These are phyloP conservation scores for Todiramphus chloris DNA, from an alignment of 2,113 vertebrate species.

Conservation along the genomic window DNA sequence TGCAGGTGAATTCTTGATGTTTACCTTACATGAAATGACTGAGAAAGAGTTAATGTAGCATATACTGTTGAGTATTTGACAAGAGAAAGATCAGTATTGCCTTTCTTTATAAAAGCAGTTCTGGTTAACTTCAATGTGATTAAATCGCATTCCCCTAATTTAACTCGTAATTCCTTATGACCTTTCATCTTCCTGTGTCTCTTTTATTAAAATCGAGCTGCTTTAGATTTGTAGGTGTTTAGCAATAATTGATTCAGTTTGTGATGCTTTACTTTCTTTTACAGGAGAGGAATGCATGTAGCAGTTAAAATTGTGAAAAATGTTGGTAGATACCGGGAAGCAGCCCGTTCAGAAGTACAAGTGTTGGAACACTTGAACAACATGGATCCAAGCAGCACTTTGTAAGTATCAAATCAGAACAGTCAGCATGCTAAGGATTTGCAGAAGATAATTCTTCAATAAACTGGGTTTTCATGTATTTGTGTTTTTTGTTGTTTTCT, in stretches of 20 bases:
- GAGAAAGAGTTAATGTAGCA: neutral
- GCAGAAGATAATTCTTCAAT: neutral
- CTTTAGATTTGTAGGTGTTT: neutral
- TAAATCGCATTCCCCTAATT: neutral
- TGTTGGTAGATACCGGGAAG: slow-evolving; percentile 94
- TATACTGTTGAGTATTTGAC: neutral
- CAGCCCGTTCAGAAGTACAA: slow-evolving; percentile 94
- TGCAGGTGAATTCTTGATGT: neutral
- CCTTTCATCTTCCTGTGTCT: neutral
- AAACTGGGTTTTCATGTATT: neutral
- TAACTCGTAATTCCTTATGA: neutral
- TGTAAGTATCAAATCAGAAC: slow-evolving; percentile 69
- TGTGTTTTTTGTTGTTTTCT: neutral
- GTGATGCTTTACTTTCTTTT: slow-evolving; percentile 53
- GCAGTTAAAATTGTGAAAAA: slow-evolving; percentile 99
- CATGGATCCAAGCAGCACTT: slow-evolving; percentile 82
- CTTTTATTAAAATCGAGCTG: neutral
- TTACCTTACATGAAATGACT: neutral
- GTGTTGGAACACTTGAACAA: slow-evolving; percentile 91
- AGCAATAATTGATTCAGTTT: neutral
- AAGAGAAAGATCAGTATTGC: neutral
- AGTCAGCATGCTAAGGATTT: neutral
- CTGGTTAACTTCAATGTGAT: neutral
- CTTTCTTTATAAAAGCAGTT: neutral
- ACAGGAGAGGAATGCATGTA: slow-evolving; percentile 81